Conservation (phyloP, 2,113 vertebrate species). For the Notothenia rossii region DNA sequence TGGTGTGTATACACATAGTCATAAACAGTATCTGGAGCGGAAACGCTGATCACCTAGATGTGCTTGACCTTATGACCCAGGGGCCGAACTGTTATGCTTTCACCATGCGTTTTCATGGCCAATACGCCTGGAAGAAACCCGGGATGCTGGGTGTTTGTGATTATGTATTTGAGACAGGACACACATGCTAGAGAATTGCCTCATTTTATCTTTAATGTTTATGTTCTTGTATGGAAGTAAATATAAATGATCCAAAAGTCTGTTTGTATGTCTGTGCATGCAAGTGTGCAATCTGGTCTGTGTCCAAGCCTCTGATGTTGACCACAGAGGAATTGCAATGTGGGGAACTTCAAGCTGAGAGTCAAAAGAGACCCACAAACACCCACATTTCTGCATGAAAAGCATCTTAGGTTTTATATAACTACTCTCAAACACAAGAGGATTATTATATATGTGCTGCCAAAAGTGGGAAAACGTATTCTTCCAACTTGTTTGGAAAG, state of each 20-base stretch:
- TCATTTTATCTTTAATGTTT: slow-evolving; percentile 59
- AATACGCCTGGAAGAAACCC: slow-evolving; percentile 1
- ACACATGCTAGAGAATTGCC: slow-evolving; percentile 4
- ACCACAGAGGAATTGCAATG: slow-evolving; percentile 62
- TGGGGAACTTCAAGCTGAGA: slow-evolving; percentile 33
- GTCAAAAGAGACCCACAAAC: slow-evolving; percentile 40
- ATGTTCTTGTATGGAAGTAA: slow-evolving; percentile 51
- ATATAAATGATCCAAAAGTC: slow-evolving; percentile 62
- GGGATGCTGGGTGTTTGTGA: slow-evolving; percentile 16
- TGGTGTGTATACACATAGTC: slow-evolving; percentile 74
- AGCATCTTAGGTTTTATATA: slow-evolving; percentile 64
- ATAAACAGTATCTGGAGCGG: slow-evolving; percentile 78
- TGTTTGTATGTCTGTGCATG: slow-evolving; percentile 61
- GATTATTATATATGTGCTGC: slow-evolving; percentile 46
- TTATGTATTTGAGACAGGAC: slow-evolving; percentile 31
- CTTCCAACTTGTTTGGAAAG: slow-evolving; percentile 7
- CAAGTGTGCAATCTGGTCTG: slow-evolving; percentile 62
- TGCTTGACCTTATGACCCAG: slow-evolving; percentile 64
- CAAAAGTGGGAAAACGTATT: slow-evolving; percentile 38
- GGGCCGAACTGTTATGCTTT: slow-evolving; percentile 60
- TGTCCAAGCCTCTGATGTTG: slow-evolving; percentile 70
- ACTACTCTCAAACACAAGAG: slow-evolving; percentile 45
- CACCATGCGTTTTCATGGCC: slow-evolving; percentile 51
- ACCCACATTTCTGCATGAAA: slow-evolving; percentile 62
- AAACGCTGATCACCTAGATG: slow-evolving; percentile 76